A percentile compares a stretch with the other conserved stretches of the same genome.
These are phyloP conservation scores for Nomada ferruginata DNA, from an alignment of 2,888 invertebrate genomes.

Conservation along the genomic window DNA sequence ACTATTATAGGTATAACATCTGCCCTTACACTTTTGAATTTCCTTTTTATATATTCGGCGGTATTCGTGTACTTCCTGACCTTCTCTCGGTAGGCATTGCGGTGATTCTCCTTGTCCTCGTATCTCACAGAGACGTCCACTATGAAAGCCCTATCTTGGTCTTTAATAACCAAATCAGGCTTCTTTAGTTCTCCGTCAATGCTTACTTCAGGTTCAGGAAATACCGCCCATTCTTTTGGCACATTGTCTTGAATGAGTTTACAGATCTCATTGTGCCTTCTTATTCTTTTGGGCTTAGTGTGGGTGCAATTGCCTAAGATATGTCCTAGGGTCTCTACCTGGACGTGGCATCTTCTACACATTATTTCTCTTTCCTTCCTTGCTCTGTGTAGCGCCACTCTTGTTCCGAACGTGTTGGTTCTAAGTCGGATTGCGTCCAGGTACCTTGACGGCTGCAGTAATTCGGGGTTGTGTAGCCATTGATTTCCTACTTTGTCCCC, in stretches of 20 bases:
- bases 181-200: no score
- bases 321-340: neutral
- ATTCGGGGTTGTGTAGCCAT: neutral
- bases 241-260: neutral
- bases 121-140: slow-evolving; percentile 26
- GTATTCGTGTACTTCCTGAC: neutral
- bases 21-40: no score
- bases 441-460: neutral
- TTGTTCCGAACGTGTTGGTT: neutral
- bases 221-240: neutral
- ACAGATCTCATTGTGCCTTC: neutral
- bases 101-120: slow-evolving; percentile 3
- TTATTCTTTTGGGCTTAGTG: neutral
- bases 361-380: neutral
- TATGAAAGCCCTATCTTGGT: slow-evolving; percentile 8
- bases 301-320: neutral
- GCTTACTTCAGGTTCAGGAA: neutral
- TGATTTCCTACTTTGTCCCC: neutral
- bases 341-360: neutral
- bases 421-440: neutral
- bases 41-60: no score
- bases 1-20: no score
- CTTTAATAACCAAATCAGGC: slow-evolving; percentile 17
- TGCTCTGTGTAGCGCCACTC: neutral
- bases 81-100: neutral